Evolutionary conservation across 2,888 invertebrate species (phyloP).

Genomic region (Bruchidius siliquastri): DNA sequence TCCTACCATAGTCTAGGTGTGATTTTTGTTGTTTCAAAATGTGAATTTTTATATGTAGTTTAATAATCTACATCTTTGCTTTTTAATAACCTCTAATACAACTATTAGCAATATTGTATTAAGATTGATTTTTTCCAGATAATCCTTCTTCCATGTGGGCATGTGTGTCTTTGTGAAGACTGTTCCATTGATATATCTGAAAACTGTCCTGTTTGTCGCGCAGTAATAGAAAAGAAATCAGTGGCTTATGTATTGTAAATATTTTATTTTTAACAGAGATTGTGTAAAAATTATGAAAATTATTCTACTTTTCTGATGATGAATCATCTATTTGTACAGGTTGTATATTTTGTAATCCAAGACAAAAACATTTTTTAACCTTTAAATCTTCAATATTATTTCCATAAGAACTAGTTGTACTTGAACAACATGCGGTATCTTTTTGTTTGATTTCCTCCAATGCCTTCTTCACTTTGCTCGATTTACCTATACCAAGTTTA

Average conservation of each 20-base stretch:
- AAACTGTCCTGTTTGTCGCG: constrained; percentile 77
- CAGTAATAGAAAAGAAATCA: constrained; percentile 62
- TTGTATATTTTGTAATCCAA: constrained; percentile 10
- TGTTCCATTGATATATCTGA: constrained; percentile 67
- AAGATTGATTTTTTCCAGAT: constrained; percentile 60
- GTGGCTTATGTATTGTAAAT: constrained; percentile 70
- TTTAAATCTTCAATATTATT: background rate
- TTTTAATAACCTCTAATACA: too few species aligned
- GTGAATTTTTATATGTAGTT: too few species aligned
- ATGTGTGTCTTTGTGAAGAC: constrained; percentile 85
- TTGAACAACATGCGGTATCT: background rate
- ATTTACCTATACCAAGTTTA: constrained; percentile 84
- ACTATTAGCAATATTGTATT: too few species aligned
- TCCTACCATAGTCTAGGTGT: too few species aligned
- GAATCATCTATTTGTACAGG: constrained; percentile 12
- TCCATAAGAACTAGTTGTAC: background rate
- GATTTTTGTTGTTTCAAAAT: too few species aligned
- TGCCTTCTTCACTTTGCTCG: constrained; percentile 70
- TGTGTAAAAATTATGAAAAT: background rate
- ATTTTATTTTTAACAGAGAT: constrained; percentile 4
- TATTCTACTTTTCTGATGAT: constrained; percentile 13
- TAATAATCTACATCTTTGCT: too few species aligned
- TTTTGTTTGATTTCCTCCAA: constrained; percentile 52
- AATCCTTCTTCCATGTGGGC: constrained; percentile 83
- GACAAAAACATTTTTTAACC: constrained; percentile 19